Conservation (phyloP, 2,113 vertebrate genomes). For the Danio rerio region DNA sequence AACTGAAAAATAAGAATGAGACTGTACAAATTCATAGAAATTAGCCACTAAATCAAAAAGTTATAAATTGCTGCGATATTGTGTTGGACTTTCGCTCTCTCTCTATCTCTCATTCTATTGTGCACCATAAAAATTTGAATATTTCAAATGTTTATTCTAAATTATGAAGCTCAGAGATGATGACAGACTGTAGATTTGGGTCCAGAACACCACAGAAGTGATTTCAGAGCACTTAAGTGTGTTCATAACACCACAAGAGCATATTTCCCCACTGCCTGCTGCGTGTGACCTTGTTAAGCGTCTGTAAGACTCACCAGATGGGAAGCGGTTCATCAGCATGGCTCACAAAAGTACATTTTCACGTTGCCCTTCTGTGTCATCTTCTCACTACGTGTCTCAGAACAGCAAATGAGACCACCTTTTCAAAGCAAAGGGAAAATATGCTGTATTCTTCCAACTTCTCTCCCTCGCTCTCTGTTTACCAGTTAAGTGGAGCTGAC, state of each 20-base stretch:
- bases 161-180: not conserved
- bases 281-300: conserved; percentile 38
- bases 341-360: conserved; percentile 39
- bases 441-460: not conserved
- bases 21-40: too few species aligned
- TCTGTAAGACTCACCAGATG: conserved; percentile 37
- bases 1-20: too few species aligned
- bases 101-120: not conserved
- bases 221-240: conserved; percentile 23
- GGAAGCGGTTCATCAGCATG: conserved; percentile 30
- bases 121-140: not conserved
- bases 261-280: conserved; percentile 31
- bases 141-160: conserved; percentile 11
- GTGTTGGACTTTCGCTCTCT: not conserved
- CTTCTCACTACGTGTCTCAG: not conserved
- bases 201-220: not conserved
- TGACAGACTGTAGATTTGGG: not conserved
- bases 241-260: conserved; percentile 19
- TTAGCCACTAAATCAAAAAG: too few species aligned
- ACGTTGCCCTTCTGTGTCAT: not conserved
- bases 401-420: conserved; percentile 2
- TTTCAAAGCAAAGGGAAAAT: conserved; percentile 3
- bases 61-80: too few species aligned
- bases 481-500: conserved; percentile 15
- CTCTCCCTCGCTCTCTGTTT: not conserved